phyloP scores from a whole-genome alignment of 2,797 vertebrate genomes.

The Yasuhikotakia modesta region DNA sequence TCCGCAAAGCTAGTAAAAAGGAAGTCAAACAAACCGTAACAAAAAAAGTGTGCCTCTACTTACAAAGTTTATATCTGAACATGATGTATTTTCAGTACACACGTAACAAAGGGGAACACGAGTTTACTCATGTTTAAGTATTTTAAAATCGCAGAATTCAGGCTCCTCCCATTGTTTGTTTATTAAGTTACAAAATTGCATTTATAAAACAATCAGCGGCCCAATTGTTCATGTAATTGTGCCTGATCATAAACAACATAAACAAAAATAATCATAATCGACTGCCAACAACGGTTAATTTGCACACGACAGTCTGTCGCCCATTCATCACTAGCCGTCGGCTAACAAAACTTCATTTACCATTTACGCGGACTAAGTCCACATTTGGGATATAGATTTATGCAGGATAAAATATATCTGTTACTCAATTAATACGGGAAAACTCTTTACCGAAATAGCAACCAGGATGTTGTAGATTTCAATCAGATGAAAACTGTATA shows the following conservation, averaged over 20 bases:
- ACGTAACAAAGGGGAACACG: too few species aligned
- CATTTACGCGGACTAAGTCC: not conserved
- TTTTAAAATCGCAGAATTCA: not conserved
- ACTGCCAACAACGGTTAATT: not conserved
- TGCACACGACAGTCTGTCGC: not conserved
- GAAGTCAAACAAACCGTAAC: not conserved
- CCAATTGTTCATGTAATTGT: not conserved
- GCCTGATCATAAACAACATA: not conserved
- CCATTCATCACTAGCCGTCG: conserved; percentile 48
- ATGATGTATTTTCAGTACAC: too few species aligned
- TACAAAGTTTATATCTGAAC: too few species aligned
- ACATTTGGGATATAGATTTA: conserved; percentile 32
- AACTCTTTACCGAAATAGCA: conserved; percentile 70
- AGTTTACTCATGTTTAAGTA: not conserved
- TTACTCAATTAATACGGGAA: not conserved
- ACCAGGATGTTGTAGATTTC: conserved; percentile 74
- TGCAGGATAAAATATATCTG: not conserved
- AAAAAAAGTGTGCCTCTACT: too few species aligned
- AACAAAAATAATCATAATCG: not conserved
- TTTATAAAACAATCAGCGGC: not conserved
- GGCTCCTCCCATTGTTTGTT: not conserved
- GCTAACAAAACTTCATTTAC: conserved; percentile 23
- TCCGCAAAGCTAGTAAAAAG: not conserved
- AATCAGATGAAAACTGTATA: conserved; percentile 63
- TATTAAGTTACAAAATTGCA: not conserved